Evolutionary conservation across 2,113 vertebrate species (phyloP).

Genomic region (Beaufortia kweichowensis): DNA sequence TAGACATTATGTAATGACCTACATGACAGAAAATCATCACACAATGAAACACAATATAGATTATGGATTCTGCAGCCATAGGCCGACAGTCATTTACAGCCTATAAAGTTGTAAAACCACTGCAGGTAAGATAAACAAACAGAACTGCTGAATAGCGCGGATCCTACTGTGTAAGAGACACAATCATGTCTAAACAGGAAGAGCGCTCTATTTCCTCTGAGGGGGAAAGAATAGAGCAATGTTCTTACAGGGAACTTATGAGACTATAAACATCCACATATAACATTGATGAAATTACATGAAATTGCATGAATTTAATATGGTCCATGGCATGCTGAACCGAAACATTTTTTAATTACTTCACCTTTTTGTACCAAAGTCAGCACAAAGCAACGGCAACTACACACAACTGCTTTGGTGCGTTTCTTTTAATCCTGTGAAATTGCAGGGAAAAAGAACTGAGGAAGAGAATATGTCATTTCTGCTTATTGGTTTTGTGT

Average conservation of each 20-base stretch:
- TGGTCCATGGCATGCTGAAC: conserved; percentile 12
- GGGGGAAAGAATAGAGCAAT: background rate
- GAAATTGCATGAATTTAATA: conserved; percentile 9
- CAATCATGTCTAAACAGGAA: conserved; percentile 18
- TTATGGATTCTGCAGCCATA: no score
- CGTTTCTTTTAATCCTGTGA: background rate
- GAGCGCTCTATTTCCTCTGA: conserved; percentile 22
- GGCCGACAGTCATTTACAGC: no score
- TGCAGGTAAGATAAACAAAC: conserved; percentile 1
- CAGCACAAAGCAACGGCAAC: conserved; percentile 6
- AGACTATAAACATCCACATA: background rate
- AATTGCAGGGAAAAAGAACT: background rate
- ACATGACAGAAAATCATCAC: no score
- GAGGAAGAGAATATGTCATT: background rate
- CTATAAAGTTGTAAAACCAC: background rate
- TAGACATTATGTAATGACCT: no score
- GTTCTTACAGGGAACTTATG: conserved; percentile 11
- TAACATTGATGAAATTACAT: background rate
- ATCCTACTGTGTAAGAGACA: conserved; percentile 22
- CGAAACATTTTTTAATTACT: conserved; percentile 23
- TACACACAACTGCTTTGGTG: conserved; percentile 23
- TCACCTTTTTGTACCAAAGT: conserved; percentile 16
- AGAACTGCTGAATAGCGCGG: background rate
- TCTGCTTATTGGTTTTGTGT: background rate
- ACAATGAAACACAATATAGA: no score